Evolutionary conservation across 2,113 vertebrate species (phyloP).

Genomic region (Chloropsis hardwickii): DNA sequence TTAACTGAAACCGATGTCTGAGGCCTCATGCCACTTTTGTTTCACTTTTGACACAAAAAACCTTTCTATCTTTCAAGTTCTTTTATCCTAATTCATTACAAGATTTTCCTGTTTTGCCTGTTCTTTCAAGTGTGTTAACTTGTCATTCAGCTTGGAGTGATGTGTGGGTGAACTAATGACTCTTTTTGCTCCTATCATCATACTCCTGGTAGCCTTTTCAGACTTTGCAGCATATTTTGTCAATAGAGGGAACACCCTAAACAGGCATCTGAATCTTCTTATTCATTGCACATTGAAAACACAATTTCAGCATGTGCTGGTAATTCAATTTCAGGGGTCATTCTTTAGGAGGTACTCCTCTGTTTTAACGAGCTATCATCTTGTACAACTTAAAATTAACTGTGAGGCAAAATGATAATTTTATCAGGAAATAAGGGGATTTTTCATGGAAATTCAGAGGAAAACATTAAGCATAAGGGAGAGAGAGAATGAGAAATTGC

Average conservation of each 20-base stretch:
- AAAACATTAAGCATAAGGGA: neutral
- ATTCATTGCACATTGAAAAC: neutral
- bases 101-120: slow-evolving; percentile 42
- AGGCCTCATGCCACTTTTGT: neutral
- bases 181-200: neutral
- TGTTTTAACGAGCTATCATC: neutral
- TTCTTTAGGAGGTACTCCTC: neutral
- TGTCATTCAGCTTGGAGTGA: neutral
- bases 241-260: neutral
- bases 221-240: neutral
- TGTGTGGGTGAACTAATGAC: neutral
- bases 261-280: neutral
- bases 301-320: neutral
- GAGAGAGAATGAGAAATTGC: neutral
- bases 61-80: neutral
- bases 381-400: neutral
- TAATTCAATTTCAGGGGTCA: neutral
- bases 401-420: neutral
- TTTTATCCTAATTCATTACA: slow-evolving; percentile 55
- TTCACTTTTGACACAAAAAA: neutral
- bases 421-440: neutral
- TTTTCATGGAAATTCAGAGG: neutral
- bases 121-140: neutral
- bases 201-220: neutral
- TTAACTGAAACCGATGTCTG: neutral